Base-by-base conservation (phyloP, 1,140 invertebrate species). In the Drosophila kikkawai region DNA sequence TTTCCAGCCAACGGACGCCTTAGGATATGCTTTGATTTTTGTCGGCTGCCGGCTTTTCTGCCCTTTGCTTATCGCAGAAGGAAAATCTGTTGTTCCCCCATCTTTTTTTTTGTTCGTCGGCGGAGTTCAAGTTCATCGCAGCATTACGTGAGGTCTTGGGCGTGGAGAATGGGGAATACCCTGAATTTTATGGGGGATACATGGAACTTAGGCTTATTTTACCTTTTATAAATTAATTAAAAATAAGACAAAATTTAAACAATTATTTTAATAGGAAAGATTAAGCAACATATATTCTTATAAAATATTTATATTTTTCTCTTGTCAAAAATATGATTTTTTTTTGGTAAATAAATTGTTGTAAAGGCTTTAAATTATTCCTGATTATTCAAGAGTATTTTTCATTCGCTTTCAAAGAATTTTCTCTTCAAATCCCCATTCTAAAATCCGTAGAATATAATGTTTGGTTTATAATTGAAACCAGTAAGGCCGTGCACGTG, bases 11-110 rank as follows among this genome's bases (percentile, higher is more conserved):
- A 7, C 41, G 48, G 32, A 81, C 82, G 83, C 82, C 82, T 82
- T 22, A 73, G 70, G 70, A 66, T 86, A 88, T 87, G 82, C 82
- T 80, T 64, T 75, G 70, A 60, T 83, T 86, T 76, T 80, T 37
- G n/a, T 58, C 47, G 66, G 56, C 36, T 36, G 60, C 44, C 51
- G 75, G 36, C 56, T 48, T 32, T 53, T 37, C 13, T 15, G 50
- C 9, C 7, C n/a, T 45, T 42, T 42, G 11, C 59, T 79, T 77
- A 82, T 82, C 81, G 44, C 22, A 13, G 22, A 15, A 44, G 34
- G n/a, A 37, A 48, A 61, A 83, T 77, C 77, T 64, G 9, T 48
- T 56, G 26, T 34, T 32, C 13, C 11, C 29, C n/a, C 42, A 34
- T 15, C 1, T 67, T 41, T 66, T 69, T 69, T 22, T 2, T 29